phyloP scores from a whole-genome alignment of 2,888 invertebrate species.

The Ganaspis brasiliensis region DNA sequence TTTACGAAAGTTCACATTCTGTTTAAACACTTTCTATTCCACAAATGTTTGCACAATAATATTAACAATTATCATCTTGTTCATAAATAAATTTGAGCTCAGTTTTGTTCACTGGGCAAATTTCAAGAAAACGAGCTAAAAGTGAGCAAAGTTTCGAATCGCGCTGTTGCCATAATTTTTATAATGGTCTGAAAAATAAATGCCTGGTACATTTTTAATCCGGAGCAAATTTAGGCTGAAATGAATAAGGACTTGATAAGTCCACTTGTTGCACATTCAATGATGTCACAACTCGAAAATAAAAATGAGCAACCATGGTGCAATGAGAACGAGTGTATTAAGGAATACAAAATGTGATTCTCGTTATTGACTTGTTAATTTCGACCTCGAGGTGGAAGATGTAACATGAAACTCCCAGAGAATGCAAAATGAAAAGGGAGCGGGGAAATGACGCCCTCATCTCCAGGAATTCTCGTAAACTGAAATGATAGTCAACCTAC shows the following conservation, averaged over 20 bases:
- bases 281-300: conserved; percentile 44
- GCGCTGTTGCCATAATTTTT: too few relatives aligned
- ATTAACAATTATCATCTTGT: not conserved
- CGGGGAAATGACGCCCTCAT: not conserved
- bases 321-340: conserved; percentile 18
- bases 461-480: conserved; percentile 20
- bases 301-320: conserved; percentile 27
- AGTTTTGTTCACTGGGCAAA: too few relatives aligned
- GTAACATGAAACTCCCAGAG: conserved; percentile 10
- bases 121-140: too few relatives aligned
- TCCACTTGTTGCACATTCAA: conserved; percentile 59
- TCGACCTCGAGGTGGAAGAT: conserved; percentile 19
- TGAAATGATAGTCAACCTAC: conserved; percentile 17
- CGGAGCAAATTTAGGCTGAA: not conserved
- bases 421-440: conserved; percentile 14
- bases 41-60: not conserved
- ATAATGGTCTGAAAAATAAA: too few relatives aligned
- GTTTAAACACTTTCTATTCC: not conserved
- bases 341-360: conserved; percentile 38
- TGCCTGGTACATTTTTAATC: too few relatives aligned
- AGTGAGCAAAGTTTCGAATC: too few relatives aligned
- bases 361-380: conserved; percentile 40
- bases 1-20: not conserved
- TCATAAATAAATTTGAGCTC: too few relatives aligned
- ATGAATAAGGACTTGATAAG: conserved; percentile 38